Percentiles rank a stretch among this genome's conserved stretches.
Evolutionary conservation across 1,140 invertebrate genomes (phyloP).

Genomic region (Gryllus bimaculatus): DNA sequence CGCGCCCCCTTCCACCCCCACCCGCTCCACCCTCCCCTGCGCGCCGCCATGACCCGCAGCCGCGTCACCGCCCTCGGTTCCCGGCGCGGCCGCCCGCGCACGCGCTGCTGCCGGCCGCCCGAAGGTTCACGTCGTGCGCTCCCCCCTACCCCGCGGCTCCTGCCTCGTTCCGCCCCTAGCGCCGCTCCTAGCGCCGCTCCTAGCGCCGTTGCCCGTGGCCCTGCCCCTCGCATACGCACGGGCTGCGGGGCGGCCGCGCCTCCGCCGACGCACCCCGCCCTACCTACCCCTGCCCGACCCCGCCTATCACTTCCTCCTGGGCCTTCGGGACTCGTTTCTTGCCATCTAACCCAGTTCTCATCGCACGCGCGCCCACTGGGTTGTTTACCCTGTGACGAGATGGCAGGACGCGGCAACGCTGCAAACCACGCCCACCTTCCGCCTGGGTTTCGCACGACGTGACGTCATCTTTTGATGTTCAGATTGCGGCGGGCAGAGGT

Average conservation of each 20-base stretch:
- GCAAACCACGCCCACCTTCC: not conserved
- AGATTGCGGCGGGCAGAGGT: not conserved
- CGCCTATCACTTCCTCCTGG: no score
- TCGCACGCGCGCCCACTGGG: no score
- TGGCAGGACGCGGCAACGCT: not conserved
- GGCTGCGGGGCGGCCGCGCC: no score
- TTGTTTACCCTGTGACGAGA: not conserved
- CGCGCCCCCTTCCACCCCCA: no score
- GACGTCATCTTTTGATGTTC: slow-evolving; percentile 4
- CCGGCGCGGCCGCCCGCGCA: not conserved
- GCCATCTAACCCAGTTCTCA: no score
- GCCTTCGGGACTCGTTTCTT: no score
- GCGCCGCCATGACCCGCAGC: not conserved
- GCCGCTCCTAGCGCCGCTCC: no score
- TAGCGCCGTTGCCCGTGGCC: no score
- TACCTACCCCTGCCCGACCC: no score
- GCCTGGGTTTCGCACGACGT: not conserved
- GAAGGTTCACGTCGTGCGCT: not conserved
- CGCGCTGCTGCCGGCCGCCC: not conserved
- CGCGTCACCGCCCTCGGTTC: not conserved
- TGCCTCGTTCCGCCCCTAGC: not conserved
- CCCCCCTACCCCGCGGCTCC: no score
- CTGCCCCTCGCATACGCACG: no score
- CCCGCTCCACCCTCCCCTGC: not conserved
- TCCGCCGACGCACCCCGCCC: no score